A percentile compares a stretch with the other conserved stretches of the same genome.
phyloP scores from a whole-genome alignment of 1,140 invertebrate species.

The Pseudomyrmex pallidus region DNA sequence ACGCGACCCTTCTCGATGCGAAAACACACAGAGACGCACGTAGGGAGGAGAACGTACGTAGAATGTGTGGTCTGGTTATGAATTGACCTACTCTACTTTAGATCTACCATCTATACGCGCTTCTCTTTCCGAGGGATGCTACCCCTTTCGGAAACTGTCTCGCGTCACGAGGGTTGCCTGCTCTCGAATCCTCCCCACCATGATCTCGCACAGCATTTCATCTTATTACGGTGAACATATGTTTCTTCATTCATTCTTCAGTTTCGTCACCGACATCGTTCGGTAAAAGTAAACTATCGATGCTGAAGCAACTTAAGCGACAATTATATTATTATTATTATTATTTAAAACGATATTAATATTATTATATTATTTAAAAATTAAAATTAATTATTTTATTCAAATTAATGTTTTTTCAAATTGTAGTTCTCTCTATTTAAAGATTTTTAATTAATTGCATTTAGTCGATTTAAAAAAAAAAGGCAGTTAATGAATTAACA shows the following conservation, averaged over 20 bases:
- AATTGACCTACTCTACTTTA: conserved; percentile 71
- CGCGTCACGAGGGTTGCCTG: conserved; percentile 32
- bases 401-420: too few relatives aligned
- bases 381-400: too few relatives aligned
- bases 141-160: conserved; percentile 43
- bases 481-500: too few relatives aligned
- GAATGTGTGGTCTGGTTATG: conserved; percentile 66
- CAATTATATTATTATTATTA: too few relatives aligned
- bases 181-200: conserved; percentile 38
- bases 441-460: too few relatives aligned
- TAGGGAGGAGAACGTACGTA: conserved; percentile 58
- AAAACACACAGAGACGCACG: conserved; percentile 43
- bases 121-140: conserved; percentile 46
- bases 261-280: background rate
- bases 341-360: too few relatives aligned
- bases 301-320: too few relatives aligned
- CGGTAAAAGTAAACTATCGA: too few relatives aligned
- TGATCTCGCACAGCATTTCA: conserved; percentile 32
- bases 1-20: conserved; percentile 25
- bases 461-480: too few relatives aligned
- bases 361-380: too few relatives aligned
- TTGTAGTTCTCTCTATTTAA: too few relatives aligned
- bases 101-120: conserved; percentile 43
- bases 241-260: background rate
- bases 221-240: conserved; percentile 13